Conservation (phyloP, 2,888 invertebrate species). For the Heliconius cydno region DNA sequence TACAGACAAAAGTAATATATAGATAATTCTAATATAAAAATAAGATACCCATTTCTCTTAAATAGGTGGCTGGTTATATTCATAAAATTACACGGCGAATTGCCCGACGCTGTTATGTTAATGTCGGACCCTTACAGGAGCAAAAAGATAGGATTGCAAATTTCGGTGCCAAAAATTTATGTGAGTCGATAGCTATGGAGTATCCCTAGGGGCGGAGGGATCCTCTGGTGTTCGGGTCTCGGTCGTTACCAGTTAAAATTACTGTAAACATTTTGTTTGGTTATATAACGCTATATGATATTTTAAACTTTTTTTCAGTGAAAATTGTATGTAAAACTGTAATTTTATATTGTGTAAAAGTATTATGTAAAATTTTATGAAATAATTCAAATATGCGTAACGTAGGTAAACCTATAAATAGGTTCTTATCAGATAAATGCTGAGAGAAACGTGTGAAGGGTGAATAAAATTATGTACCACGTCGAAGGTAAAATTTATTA, state of each 20-base stretch:
- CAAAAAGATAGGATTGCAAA: constrained; percentile 82
- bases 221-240: constrained; percentile 76
- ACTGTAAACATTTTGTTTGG: constrained; percentile 83
- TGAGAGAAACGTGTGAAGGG: constrained; percentile 35
- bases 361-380: background rate
- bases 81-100: constrained; percentile 64
- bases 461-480: constrained; percentile 56
- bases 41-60: constrained; percentile 16
- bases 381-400: background rate
- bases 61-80: constrained; percentile 20
- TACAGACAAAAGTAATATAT: background rate
- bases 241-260: constrained; percentile 79
- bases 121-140: constrained; percentile 74
- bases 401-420: background rate
- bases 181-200: constrained; percentile 67
- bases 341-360: too few relatives aligned
- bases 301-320: background rate
- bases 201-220: constrained; percentile 72
- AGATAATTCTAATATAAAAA: background rate
- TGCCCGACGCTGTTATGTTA: constrained; percentile 80
- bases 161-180: constrained; percentile 82
- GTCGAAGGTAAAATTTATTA: constrained; percentile 68
- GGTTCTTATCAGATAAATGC: constrained; percentile 6
- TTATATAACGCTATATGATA: constrained; percentile 36
- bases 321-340: background rate